phyloP scores from a whole-genome alignment of 2,888 invertebrate species.

The Watsonalla binaria region DNA sequence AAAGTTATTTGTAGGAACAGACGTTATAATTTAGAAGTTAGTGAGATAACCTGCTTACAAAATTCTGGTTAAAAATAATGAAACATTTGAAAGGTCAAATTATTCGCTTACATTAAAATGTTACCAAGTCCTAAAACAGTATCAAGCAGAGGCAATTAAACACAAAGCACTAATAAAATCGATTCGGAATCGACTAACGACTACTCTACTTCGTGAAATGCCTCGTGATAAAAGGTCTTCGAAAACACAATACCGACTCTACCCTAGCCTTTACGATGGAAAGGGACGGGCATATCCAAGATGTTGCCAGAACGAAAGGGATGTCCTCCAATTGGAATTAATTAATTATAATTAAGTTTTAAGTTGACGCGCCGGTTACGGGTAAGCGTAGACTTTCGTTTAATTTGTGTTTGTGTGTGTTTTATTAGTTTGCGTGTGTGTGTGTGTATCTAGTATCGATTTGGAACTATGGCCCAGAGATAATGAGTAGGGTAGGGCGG shows the following conservation, averaged over 20 bases:
- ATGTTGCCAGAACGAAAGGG: slow-evolving; percentile 57
- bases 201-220: slow-evolving; percentile 65
- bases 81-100: not conserved
- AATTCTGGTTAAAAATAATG: too few species aligned
- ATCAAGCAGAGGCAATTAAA: slow-evolving; percentile 70
- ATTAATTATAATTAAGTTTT: slow-evolving; percentile 92
- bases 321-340: slow-evolving; percentile 82
- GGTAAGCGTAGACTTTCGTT: slow-evolving; percentile 69
- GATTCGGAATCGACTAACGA: slow-evolving; percentile 70
- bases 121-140: slow-evolving; percentile 18
- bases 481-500: slow-evolving; percentile 71
- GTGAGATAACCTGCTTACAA: too few species aligned
- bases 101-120: slow-evolving; percentile 11
- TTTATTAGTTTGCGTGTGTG: slow-evolving; percentile 45
- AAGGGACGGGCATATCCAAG: slow-evolving; percentile 67
- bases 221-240: slow-evolving; percentile 75
- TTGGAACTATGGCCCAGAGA: slow-evolving; percentile 72
- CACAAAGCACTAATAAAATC: slow-evolving; percentile 71
- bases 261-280: slow-evolving; percentile 57
- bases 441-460: slow-evolving; percentile 63
- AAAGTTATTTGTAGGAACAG: too few species aligned
- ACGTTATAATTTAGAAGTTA: too few species aligned
- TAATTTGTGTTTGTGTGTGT: slow-evolving; percentile 59
- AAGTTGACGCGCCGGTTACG: slow-evolving; percentile 83
- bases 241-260: slow-evolving; percentile 74